phyloP scores from a whole-genome alignment of 2,888 invertebrate species.

The Drosophila monieri region DNA sequence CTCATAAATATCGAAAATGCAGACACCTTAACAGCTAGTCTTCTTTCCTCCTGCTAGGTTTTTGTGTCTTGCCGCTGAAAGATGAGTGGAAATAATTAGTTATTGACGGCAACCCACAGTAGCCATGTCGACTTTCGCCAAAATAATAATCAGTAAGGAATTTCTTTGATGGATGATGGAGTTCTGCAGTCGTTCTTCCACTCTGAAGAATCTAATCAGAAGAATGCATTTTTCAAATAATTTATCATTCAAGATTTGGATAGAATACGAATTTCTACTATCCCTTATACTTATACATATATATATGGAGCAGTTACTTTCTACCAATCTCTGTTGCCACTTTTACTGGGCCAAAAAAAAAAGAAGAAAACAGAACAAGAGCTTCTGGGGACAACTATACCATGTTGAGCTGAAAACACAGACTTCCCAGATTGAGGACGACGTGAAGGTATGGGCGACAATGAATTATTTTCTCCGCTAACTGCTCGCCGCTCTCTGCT shows the following conservation, averaged over 20 bases:
- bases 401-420: slow-evolving; percentile 32
- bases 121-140: slow-evolving; percentile 69
- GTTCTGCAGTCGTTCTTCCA: not conserved
- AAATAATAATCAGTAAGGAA: slow-evolving; percentile 47
- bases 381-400: slow-evolving; percentile 39
- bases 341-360: slow-evolving; percentile 24
- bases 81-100: slow-evolving; percentile 65
- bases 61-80: slow-evolving; percentile 28
- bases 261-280: not conserved
- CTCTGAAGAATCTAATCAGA: not conserved
- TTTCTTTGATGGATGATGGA: slow-evolving; percentile 12
- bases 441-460: slow-evolving; percentile 35
- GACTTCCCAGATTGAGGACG: slow-evolving; percentile 34
- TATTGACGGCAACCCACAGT: slow-evolving; percentile 50
- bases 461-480: slow-evolving; percentile 51
- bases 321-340: slow-evolving; percentile 13
- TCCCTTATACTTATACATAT: not conserved
- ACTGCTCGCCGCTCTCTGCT: slow-evolving; percentile 6
- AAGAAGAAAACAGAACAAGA: slow-evolving; percentile 6
- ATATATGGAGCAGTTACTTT: slow-evolving; percentile 25
- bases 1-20: slow-evolving; percentile 51
- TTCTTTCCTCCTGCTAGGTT: slow-evolving; percentile 1
- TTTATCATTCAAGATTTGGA: not conserved
- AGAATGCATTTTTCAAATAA: not conserved
- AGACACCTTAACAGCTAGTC: slow-evolving; percentile 51